Percentiles rank a stretch among this genome's conserved stretches.
phyloP scores from a whole-genome alignment of 2,113 vertebrate species.

The Puntigrus tetrazona region DNA sequence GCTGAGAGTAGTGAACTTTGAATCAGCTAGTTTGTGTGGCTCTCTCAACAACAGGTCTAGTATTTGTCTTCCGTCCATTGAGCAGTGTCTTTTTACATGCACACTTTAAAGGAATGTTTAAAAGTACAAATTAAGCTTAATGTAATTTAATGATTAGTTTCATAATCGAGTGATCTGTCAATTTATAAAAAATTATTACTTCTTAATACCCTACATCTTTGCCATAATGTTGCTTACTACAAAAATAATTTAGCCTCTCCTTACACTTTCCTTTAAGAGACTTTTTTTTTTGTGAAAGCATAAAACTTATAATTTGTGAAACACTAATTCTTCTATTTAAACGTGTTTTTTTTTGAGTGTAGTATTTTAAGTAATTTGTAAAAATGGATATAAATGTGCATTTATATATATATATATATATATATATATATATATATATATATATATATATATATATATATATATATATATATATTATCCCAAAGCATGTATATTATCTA shows the following conservation, averaged over 20 bases:
- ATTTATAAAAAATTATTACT: not conserved
- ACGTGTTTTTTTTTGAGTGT: too few species aligned
- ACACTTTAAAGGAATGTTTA: not conserved
- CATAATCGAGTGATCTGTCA: not conserved
- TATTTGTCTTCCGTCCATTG: not conserved
- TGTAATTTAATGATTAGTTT: too few species aligned
- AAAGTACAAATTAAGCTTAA: not conserved
- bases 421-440: too few species aligned
- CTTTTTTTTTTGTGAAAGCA: not conserved
- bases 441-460: too few species aligned
- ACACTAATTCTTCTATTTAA: not conserved
- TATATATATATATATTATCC: too few species aligned
- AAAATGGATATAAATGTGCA: too few species aligned
- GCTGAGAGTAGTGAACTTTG: constrained; percentile 35
- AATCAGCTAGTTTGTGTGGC: not conserved
- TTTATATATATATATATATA: too few species aligned
- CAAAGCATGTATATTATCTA: too few species aligned
- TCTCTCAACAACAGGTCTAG: not conserved
- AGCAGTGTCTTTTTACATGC: not conserved
- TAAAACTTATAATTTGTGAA: not conserved
- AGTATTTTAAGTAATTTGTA: too few species aligned
- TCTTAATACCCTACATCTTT: not conserved
- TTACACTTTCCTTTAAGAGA: not conserved
- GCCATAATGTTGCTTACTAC: not conserved
- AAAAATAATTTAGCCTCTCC: not conserved